These are phyloP conservation scores for Onchidella celtica DNA, from an alignment of 2,888 invertebrate species.

Conservation along the genomic window DNA sequence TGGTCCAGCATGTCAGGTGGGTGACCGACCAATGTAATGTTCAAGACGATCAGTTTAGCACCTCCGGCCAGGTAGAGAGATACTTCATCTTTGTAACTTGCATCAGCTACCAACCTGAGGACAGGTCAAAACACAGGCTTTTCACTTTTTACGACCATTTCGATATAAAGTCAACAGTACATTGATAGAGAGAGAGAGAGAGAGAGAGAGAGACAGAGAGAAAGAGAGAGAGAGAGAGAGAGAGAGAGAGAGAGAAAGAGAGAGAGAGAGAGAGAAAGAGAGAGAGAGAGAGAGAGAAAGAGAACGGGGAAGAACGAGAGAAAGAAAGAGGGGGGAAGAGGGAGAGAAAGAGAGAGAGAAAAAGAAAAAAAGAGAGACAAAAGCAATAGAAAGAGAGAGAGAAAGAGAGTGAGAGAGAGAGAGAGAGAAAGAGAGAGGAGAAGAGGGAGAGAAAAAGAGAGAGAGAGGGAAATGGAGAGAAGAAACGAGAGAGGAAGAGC, in stretches of 20 bases:
- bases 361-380: too few relatives aligned
- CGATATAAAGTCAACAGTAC: neutral
- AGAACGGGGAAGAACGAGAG: neutral
- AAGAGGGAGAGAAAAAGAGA: neutral
- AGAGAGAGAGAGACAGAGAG: too few relatives aligned
- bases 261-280: too few relatives aligned
- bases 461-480: too few relatives aligned
- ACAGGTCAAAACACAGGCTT: neutral
- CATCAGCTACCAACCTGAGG: conserved; percentile 9
- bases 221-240: conserved; percentile 13
- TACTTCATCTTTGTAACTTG: conserved; percentile 16
- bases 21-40: conserved; percentile 16
- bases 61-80: conserved; percentile 2
- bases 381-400: too few relatives aligned
- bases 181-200: too few relatives aligned
- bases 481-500: too few relatives aligned
- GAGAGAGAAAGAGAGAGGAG: neutral
- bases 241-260: neutral
- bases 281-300: too few relatives aligned
- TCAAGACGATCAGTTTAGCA: conserved; percentile 49
- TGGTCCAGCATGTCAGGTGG: conserved; percentile 27
- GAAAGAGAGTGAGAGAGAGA: neutral
- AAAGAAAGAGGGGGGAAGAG: neutral
- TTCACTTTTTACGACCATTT: neutral
- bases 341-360: neutral